Evolutionary conservation across 2,113 vertebrate genomes (phyloP).

Genomic region (Cariama cristata): DNA sequence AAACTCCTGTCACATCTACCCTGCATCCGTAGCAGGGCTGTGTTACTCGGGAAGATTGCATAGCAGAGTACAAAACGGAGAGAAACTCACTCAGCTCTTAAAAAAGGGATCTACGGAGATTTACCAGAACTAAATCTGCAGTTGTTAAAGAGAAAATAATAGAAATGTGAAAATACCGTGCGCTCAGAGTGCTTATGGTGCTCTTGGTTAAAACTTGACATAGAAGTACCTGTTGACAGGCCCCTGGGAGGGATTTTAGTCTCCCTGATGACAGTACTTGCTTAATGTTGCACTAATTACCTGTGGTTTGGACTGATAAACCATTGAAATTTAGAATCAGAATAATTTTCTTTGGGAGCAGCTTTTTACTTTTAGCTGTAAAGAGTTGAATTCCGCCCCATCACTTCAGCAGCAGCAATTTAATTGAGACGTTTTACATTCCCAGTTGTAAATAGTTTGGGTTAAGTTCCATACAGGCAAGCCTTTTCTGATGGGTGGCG

Average conservation of each 20-base stretch:
- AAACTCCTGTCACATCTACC: background rate
- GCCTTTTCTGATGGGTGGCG: no score
- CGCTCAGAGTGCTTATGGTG: background rate
- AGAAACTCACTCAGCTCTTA: background rate
- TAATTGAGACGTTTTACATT: background rate
- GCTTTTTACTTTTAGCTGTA: background rate
- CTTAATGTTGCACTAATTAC: background rate
- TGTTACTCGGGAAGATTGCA: fast-evolving
- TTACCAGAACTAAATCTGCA: no score
- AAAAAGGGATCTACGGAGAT: background rate
- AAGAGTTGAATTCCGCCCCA: background rate
- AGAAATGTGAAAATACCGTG: background rate
- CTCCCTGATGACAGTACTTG: background rate
- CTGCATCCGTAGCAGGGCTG: background rate
- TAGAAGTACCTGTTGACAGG: no score
- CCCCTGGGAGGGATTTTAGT: background rate
- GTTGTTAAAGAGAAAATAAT: background rate
- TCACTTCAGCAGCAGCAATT: background rate
- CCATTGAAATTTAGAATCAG: background rate
- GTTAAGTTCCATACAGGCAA: background rate
- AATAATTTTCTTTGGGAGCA: background rate
- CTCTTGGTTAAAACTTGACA: background rate
- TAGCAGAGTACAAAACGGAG: background rate
- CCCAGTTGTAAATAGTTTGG: no score
- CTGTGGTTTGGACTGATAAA: background rate